Evolutionary conservation across 2,888 invertebrate genomes (phyloP), one percentile per base, ranked within the genome.

Genomic region (Andrena marginata): DNA sequence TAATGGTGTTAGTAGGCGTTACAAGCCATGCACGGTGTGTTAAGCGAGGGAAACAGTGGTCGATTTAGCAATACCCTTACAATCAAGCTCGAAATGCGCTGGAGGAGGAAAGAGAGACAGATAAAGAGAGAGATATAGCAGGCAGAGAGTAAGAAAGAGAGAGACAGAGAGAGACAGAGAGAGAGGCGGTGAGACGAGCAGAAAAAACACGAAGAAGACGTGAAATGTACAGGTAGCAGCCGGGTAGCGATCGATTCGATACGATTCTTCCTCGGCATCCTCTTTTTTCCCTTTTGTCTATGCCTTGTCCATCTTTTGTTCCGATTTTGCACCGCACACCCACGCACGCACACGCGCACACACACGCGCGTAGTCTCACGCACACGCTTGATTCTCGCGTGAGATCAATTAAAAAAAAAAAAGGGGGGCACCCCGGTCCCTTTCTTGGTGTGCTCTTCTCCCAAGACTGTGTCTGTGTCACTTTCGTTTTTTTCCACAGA

Each of bases 261-360:
- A 26, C 71, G 70, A 77, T 70, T 63, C n/a, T 51, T 71, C 74
- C 69, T 31, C 33, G 8, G 68, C 35, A 23, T 73, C 23, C 59
- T 62, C 49, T 51, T 48, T 42, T 23, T 90, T 91, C 91, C 49
- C 69, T 42, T 67, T 65, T 63, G 31, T 68, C 68, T 16, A 42
- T 42, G 42, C 42, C 54, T 20, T 68, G 33, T 64, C 56, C 54
- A 33, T 23, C 56, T 75, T 71, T 75, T 76, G 48, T 73, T 56
- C 69, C 87, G 91, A 93, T 93, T 92, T 92, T 93, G 92, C 93
- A 92, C 93, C 92, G 91, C 88, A 89, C 91, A 89, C 90, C 87
- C 90, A 88, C 86, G 86, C 87, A 87, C 88, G 86, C 85, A 85
- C 81, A 85, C 84, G 70, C 85, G 77, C 79, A 68, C 80, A 84